Base-by-base conservation (phyloP, 2,888 invertebrate species). In the Drosophila paranaensis region DNA sequence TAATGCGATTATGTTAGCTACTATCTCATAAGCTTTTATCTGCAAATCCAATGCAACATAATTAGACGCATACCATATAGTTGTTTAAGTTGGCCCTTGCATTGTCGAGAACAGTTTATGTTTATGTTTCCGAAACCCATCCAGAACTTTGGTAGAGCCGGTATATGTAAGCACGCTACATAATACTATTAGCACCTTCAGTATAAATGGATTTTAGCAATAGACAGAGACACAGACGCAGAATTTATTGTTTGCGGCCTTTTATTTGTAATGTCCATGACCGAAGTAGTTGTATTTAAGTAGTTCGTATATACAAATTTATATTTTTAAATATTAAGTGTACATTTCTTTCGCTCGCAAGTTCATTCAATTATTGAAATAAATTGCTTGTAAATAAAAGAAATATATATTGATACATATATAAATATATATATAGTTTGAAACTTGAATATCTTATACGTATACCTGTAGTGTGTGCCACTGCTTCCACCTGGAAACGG, bases 331-430 rank as follows among this genome's bases (percentile, higher is more conserved):
- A 60, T 56, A 57, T 39, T 13, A 46, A 37, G 43, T 71, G 71
- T 71, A 75, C 33, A 67, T 43, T 70, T 64, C 10, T 60, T 33
- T 63, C 20, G 56, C 63, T 60, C 50, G 58, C 42, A 63, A 68
- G 48, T 46, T 76, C 35, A 72, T 69, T 48, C 37, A 69, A 42
- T 56, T 54, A 62, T 64, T 65, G 30, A 65, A 60, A 77, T 68
- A 77, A 72, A 73, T 75, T 65, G 76, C 69, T 68, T 77, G 78
- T 77, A 77, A 74, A 77, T 78, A 75, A 56, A 63, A 8, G 2
- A 50, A 67, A 54, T 55, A 43, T 43, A 42, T 16, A 55, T 11
- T 63, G 30, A 70, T 40, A 63, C 50, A 54, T 30, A 50, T n/a
- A 33, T 33, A 33, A 1, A 33, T 33, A 33, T 33, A 33, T 27